Conservation (phyloP, 2,113 vertebrate genomes). For the Myocastor coypus region DNA sequence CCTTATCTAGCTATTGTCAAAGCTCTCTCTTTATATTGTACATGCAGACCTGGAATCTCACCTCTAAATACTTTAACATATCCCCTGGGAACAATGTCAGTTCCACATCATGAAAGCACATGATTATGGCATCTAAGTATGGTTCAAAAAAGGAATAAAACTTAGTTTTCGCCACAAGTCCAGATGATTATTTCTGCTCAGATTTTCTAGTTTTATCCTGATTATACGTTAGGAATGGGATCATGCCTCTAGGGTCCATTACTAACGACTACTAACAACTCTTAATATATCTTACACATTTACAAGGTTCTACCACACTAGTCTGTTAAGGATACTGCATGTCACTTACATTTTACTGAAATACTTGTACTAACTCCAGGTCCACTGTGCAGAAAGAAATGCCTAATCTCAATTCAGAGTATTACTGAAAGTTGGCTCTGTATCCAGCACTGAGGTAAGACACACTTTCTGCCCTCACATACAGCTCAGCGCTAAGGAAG, state of each 20-base stretch:
- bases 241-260: background rate
- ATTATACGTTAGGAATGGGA: background rate
- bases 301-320: background rate
- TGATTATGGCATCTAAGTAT: background rate
- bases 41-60: background rate
- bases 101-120: background rate
- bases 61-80: background rate
- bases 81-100: background rate
- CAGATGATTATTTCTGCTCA: background rate
- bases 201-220: background rate
- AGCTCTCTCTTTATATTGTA: fast-evolving
- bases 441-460: background rate
- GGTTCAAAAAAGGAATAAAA: background rate
- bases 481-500: background rate
- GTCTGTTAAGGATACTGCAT: background rate
- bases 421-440: background rate
- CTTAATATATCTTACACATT: background rate
- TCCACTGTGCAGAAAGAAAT: background rate
- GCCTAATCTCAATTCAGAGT: constrained; percentile 3
- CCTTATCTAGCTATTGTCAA: background rate
- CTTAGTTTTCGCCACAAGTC: background rate
- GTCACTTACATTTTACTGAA: background rate
- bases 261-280: constrained; percentile 14
- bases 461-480: background rate
- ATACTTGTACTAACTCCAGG: background rate